Evolutionary conservation across 1,140 invertebrate species (phyloP).

Genomic region (Drosophila gunungcola): DNA sequence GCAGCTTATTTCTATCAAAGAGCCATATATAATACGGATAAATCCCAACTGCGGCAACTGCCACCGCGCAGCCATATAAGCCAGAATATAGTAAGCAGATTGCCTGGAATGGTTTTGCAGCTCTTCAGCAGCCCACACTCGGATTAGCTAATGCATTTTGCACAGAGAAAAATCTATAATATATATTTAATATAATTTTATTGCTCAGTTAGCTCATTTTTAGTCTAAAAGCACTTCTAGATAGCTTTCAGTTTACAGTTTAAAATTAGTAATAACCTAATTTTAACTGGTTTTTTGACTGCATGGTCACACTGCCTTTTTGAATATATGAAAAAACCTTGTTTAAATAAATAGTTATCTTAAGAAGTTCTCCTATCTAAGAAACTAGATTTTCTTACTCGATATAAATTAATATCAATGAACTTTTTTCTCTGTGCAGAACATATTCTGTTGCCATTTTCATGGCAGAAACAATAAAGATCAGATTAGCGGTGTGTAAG

Average conservation of each 20-base stretch:
- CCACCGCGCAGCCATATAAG: constrained; percentile 38
- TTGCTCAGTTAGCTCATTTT: too few species aligned
- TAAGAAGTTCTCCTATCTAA: too few species aligned
- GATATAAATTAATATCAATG: too few species aligned
- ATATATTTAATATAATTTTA: too few species aligned
- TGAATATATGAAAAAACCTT: too few species aligned
- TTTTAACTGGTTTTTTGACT: too few species aligned
- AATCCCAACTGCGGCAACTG: constrained; percentile 39
- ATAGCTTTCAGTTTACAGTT: too few species aligned
- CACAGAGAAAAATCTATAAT: background rate
- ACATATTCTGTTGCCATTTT: constrained; percentile 32
- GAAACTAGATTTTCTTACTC: too few species aligned
- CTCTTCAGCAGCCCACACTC: constrained; percentile 14
- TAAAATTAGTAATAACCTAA: background rate
- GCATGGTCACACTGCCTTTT: background rate
- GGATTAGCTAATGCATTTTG: constrained; percentile 4
- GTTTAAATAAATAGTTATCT: too few species aligned
- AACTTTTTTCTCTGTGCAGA: background rate
- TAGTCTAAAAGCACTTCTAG: too few species aligned
- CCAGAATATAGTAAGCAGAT: constrained; percentile 14
- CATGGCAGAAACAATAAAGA: constrained; percentile 30
- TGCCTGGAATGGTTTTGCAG: constrained; percentile 10
- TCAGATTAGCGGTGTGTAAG: constrained; percentile 40
- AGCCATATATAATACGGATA: constrained; percentile 37
- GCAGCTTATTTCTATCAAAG: constrained; percentile 6